Base-by-base conservation (phyloP, 1,140 invertebrate genomes). In the Brachionus rotundiformis region DNA sequence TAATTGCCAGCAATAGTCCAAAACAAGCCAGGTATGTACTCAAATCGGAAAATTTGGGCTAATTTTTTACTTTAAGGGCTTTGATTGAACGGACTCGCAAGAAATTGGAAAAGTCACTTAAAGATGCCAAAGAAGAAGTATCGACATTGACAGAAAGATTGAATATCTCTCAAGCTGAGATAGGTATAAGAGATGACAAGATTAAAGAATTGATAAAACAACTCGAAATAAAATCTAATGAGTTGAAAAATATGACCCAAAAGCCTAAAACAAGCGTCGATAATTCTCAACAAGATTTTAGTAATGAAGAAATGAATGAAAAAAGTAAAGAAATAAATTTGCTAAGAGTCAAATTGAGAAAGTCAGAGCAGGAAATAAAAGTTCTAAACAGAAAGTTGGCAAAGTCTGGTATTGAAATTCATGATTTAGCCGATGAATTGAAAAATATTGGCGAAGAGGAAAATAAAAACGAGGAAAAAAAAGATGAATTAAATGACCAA, bases 21-120 rank as follows among this genome's bases (percentile, higher is more conserved):
- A 81, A 63, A 63, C 77, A 81, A 63, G 23, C 54, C n/a, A 63
- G 29, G 77, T 63, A 81, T n/a, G n/a, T n/a, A n/a, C n/a, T n/a
- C n/a, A n/a, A n/a, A n/a, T n/a, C n/a, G n/a, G n/a, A n/a, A n/a
- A n/a, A n/a, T n/a, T n/a, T n/a, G n/a, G n/a, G n/a, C n/a, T n/a
- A n/a, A n/a, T n/a, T 19, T 25, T 31, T 49, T 11, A 7, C 23
- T 31, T 19, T 25, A 36, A 79, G 76, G 29, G 76, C 76, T 3
- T 61, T 79, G 19, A 79, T 79, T 63, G 76, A 79, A n/a, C 7
- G 77, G 29, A 63, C 54, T 25, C n/a, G 54, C 7, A 81, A 81
- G 39, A 81, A 81, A 63, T 63, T 81, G 3, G 77, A 61, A 44
- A 61, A 81, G 63, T 8, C 31, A 23, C n/a, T 63, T 25, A 61